These are phyloP conservation scores for Mionectes macconnelli DNA, from an alignment of 2,113 vertebrate species.

Conservation along the genomic window DNA sequence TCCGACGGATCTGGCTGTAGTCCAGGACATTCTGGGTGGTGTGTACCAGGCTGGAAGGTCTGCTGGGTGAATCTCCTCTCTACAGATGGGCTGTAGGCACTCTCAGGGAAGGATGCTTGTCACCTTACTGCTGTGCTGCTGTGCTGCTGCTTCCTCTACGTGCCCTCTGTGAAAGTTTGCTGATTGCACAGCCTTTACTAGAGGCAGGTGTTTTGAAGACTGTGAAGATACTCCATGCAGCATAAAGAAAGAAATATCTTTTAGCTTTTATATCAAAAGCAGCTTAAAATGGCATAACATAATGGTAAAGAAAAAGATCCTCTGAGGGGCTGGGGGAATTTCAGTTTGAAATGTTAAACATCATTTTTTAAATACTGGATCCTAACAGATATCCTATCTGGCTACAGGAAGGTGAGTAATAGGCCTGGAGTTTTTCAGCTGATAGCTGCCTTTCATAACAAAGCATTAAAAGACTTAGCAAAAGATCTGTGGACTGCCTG, in stretches of 20 bases:
- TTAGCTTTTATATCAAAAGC: not conserved
- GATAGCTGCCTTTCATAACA: constrained; percentile 50
- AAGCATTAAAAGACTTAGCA: constrained; percentile 46
- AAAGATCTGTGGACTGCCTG: not conserved
- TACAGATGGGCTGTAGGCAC: rapidly evolving
- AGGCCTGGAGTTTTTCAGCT: constrained; percentile 48
- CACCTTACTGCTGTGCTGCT: not conserved
- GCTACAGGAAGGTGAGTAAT: not conserved
- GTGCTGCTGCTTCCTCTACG: rapidly evolving
- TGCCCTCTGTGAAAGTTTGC: not conserved
- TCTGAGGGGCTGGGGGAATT: not conserved
- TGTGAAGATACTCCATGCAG: not conserved
- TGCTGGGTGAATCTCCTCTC: not conserved
- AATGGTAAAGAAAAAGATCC: not conserved
- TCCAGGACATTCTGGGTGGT: not conserved
- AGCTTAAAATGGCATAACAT: not conserved
- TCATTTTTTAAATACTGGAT: not conserved
- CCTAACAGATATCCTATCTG: not conserved
- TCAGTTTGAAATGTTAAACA: not conserved
- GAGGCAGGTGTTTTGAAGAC: not conserved
- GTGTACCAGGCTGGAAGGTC: not conserved
- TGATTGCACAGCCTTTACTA: not conserved
- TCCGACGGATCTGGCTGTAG: not conserved
- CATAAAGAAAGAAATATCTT: not conserved
- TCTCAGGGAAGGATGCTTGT: not conserved